Base-by-base conservation (phyloP, 2,888 invertebrate species). In the Nasonovia ribisnigri region DNA sequence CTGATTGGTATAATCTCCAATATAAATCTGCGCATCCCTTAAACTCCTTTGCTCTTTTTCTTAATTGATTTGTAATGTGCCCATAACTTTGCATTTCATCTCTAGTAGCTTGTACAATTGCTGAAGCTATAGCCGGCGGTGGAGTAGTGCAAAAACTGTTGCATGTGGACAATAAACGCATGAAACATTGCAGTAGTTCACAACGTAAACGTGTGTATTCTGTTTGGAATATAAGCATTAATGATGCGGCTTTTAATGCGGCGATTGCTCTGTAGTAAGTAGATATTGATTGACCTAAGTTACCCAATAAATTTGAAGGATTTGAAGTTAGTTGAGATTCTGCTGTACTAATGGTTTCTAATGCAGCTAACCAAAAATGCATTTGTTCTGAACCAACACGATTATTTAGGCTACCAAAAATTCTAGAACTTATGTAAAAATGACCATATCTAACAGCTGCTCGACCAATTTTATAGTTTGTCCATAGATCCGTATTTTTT, bases 111-210 rank as follows among this genome's bases (percentile, higher is more conserved):
- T 97, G 97, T 0, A 98, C 98, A 92, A 98, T 97, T 4, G 98
- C 97, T 4, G 97, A 97, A 0, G 99, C 98, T 94, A 99, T 98
- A 0, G 99, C 99, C 0, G 99, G 98, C 84, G 99, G 98, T 54
- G 99, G 99, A 94, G 98, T 98, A 94, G 98, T 98, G 95, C 98
- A 98, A 84, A 98, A 96, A 94, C 98, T 97, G 95, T 96, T 96
- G 95, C 98, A 98, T 0, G 98, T 97, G 95, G 97, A 96, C 46
- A 97, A 96, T 90, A 97, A 96, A 95, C 97, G 97, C 5, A 96
- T 96, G 94, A 97, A 96, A 94, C 96, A 96, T 94, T 98, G 97
- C 11, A 99, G 96, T 95, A 98, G 97, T 95, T 97, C 97, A 0
- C 97, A 97, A 0, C 99, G 96, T 84, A 98, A 96, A 94, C 97